Percentiles rank a stretch among this genome's conserved stretches.
Conservation (phyloP, 2,888 invertebrate species). For the Synergus laeviventris region DNA sequence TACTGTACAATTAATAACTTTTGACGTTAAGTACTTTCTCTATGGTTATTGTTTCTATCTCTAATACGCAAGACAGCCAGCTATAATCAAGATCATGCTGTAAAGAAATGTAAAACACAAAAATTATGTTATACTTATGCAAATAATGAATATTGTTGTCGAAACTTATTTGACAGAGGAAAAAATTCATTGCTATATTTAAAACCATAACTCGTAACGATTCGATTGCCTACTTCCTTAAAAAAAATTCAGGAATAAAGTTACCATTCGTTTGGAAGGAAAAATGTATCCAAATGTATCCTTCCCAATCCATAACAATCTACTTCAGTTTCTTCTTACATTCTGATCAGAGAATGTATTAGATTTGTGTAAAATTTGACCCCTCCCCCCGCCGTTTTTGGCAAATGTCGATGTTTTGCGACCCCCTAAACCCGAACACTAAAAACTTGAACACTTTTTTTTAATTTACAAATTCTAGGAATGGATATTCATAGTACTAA, state of each 20-base stretch:
- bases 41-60: conserved; percentile 23
- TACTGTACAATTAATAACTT: conserved; percentile 12
- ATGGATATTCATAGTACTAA: too few species aligned
- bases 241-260: conserved; percentile 17
- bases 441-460: too few species aligned
- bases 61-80: background rate
- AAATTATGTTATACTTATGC: conserved; percentile 5
- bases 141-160: background rate
- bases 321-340: too few species aligned
- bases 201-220: background rate
- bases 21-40: conserved; percentile 25
- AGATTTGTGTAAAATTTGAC: too few species aligned
- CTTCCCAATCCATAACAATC: too few species aligned
- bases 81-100: conserved; percentile 21
- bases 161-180: background rate
- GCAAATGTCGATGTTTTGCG: too few species aligned
- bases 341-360: too few species aligned
- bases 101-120: background rate
- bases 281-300: too few species aligned
- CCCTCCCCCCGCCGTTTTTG: too few species aligned
- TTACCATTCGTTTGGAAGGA: too few species aligned
- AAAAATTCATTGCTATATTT: background rate
- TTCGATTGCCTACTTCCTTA: background rate
- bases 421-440: too few species aligned
- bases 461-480: too few species aligned